Evolutionary conservation across 2,888 invertebrate species (phyloP), one percentile per base, ranked within the genome.

Genomic region (Eueremaeus valkanovi): DNA sequence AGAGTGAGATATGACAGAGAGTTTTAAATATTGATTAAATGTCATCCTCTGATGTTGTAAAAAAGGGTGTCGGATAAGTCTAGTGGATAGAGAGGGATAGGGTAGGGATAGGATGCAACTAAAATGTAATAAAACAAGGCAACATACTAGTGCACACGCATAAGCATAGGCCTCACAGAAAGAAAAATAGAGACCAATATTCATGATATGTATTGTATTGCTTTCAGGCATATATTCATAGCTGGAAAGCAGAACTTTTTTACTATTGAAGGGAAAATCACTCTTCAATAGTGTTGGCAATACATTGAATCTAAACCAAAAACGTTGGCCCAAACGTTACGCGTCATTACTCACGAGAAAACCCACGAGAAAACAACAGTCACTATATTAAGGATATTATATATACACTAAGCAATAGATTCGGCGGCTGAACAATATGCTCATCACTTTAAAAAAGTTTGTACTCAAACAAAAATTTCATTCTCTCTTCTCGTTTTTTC

Each of bases 351-450:
- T 66, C 66, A 33, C 66, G 66, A 66, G 66, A 66, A 66, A 66
- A 21, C 66, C 66, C 66, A 66, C 66, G 66, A 66, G 66, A 66
- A 66, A 66, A 66, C 66, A 66, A 66, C 66, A 66, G 66, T 36
- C 66, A 66, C 66, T 66, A 66, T 66, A 66, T 66, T 66, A 66
- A 66, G 36, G 66, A 66, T 66, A 66, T 66, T 66, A 66, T 36
- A 29, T 66, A 66, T 40, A 66, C 33, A 33, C 24, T 24, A 9
- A 3, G 16, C 58, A 61, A 61, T 61, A 24, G 58, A 51, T 45
- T 24, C 27, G 58, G 58, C 58, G 6, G 66, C 18, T 33, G 33
- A 36, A 66, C 66, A 66, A 66, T 66, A 66, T 66, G 66, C 36
- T 66, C 36, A 66, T 66, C 66, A 66, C n/a, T 66, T 66, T 11